Percentiles rank a stretch among this genome's conserved stretches.
Conservation (phyloP, 2,797 vertebrate genomes). For the Limnodromus scolopaceus region DNA sequence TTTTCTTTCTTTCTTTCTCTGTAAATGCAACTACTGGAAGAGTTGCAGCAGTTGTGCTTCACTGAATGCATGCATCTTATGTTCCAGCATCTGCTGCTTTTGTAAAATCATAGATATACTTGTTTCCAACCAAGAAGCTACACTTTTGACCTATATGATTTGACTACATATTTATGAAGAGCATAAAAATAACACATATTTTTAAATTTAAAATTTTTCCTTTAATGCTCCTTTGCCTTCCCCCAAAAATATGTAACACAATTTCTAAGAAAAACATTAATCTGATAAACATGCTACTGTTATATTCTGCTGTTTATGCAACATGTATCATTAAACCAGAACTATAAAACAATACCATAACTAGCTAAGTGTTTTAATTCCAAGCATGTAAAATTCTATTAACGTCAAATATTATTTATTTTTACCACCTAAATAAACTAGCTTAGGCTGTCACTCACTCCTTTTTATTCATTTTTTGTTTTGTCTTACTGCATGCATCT, state of each 20-base stretch:
- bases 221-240: background rate
- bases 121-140: conserved; percentile 42
- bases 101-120: background rate
- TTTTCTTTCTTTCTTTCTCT: background rate
- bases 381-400: conserved; percentile 56
- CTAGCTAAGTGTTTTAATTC: conserved; percentile 50
- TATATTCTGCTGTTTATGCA: background rate
- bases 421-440: conserved; percentile 76
- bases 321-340: background rate
- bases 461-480: conserved; percentile 76
- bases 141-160: background rate
- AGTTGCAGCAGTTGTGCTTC: conserved; percentile 9
- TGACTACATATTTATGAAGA: background rate
- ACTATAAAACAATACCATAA: conserved; percentile 15
- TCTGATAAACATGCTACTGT: background rate
- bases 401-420: conserved; percentile 70
- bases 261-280: background rate
- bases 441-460: conserved; percentile 72
- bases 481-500: conserved; percentile 73
- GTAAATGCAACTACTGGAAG: conserved; percentile 8
- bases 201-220: background rate
- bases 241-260: background rate
- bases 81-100: conserved; percentile 11
- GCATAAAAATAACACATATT: background rate
- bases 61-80: background rate